Percentiles rank a stretch among this genome's conserved stretches.
Evolutionary conservation across 2,113 vertebrate genomes (phyloP).

Genomic region (mouse (Mus musculus)): DNA sequence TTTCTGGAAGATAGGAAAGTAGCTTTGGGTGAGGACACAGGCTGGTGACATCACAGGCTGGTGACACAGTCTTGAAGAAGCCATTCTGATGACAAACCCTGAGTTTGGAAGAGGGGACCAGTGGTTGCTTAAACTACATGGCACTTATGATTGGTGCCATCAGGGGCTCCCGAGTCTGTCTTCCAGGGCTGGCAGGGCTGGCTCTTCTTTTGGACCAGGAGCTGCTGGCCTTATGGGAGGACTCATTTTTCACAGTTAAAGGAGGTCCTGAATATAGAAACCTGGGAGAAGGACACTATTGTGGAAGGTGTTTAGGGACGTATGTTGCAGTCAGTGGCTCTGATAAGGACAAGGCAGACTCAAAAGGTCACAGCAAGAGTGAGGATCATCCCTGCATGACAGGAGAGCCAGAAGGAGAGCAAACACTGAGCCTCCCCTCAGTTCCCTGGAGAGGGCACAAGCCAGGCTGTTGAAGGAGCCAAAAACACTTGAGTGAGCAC

Average conservation of each 20-base stretch:
- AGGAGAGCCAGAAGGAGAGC: background rate
- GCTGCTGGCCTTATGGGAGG: background rate
- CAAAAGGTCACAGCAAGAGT: background rate
- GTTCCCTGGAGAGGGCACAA: background rate
- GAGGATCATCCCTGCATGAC: background rate
- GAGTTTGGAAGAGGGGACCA: background rate
- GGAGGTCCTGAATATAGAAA: background rate
- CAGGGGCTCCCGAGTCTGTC: background rate
- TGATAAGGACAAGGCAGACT: background rate
- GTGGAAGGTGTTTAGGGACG: background rate
- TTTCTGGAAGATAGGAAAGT: background rate
- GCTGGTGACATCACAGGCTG: background rate
- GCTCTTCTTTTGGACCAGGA: background rate
- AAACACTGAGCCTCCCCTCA: background rate
- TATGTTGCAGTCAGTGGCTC: background rate
- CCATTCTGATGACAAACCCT: background rate
- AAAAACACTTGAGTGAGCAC: background rate
- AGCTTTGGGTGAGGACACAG: background rate
- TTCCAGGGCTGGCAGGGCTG: background rate
- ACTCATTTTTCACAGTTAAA: background rate
- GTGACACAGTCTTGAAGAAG: background rate
- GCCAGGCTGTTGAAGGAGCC: background rate
- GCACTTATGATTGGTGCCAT: background rate
- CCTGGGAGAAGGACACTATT: background rate
- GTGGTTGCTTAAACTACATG: background rate